phyloP scores from a whole-genome alignment of 2,797 vertebrate species.

The Gila robusta region DNA sequence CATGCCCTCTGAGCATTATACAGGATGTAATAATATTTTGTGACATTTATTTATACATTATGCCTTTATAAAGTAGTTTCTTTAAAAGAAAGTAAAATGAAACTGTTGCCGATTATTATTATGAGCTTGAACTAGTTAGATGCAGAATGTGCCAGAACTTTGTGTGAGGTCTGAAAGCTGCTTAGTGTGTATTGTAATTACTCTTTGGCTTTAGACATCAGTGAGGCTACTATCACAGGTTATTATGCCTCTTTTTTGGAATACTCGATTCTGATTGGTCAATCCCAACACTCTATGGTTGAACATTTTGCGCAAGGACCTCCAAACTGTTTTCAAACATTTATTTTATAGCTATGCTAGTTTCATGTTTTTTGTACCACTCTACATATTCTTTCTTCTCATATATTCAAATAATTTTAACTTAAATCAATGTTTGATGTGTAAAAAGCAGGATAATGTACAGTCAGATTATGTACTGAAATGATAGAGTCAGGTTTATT shows the following conservation, averaged over 20 bases:
- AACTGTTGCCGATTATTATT: neutral
- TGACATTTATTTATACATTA: neutral
- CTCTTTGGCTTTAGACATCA: conserved; percentile 13
- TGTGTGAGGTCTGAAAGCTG: conserved; percentile 16
- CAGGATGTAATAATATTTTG: neutral
- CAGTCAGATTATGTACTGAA: neutral
- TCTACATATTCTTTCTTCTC: neutral
- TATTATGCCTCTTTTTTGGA: neutral
- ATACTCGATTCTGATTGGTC: neutral
- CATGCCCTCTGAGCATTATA: neutral
- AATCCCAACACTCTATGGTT: neutral
- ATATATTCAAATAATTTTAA: neutral
- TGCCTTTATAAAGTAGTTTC: neutral
- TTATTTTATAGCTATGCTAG: neutral
- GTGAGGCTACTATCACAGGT: neutral
- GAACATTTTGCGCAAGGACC: neutral
- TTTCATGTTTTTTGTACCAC: neutral
- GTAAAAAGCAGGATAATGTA: neutral
- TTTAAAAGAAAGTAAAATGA: neutral
- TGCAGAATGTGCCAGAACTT: conserved; percentile 11
- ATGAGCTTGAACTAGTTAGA: conserved; percentile 27
- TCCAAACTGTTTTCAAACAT: neutral
- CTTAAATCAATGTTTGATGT: neutral
- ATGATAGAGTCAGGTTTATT: neutral
- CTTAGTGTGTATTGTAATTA: conserved; percentile 19